These are phyloP conservation scores for Pseudochirops corinnae DNA, from an alignment of 2,797 vertebrate species.

Conservation along the genomic window DNA sequence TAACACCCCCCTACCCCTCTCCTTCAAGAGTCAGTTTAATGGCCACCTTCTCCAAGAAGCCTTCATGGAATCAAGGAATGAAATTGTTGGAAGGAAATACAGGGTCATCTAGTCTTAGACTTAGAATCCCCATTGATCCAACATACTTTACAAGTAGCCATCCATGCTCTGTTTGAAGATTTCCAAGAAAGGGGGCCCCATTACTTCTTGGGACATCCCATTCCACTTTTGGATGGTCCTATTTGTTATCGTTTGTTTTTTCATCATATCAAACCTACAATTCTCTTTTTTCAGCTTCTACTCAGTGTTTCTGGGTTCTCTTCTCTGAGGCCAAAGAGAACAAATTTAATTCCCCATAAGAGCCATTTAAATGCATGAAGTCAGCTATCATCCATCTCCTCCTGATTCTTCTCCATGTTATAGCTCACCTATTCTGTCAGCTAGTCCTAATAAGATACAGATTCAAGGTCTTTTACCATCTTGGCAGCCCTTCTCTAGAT, in stretches of 20 bases:
- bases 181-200: not conserved
- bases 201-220: not conserved
- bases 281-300: not conserved
- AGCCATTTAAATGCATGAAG: not conserved
- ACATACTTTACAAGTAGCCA: not conserved
- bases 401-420: not conserved
- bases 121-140: not conserved
- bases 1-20: not conserved
- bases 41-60: not conserved
- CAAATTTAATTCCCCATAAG: not conserved
- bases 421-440: not conserved
- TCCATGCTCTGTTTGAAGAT: not conserved
- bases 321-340: not conserved
- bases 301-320: not conserved
- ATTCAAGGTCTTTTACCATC: not conserved
- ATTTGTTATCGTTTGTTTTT: not conserved
- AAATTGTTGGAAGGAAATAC: not conserved
- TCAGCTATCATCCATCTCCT: not conserved
- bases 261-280: not conserved
- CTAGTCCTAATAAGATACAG: not conserved
- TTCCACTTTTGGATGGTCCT: not conserved
- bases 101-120: not conserved
- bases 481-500: not conserved
- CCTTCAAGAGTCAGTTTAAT: not conserved
- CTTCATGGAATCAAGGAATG: not conserved